phyloP scores from a whole-genome alignment of 2,888 invertebrate genomes.

The Trichogramma dendrolimi region DNA sequence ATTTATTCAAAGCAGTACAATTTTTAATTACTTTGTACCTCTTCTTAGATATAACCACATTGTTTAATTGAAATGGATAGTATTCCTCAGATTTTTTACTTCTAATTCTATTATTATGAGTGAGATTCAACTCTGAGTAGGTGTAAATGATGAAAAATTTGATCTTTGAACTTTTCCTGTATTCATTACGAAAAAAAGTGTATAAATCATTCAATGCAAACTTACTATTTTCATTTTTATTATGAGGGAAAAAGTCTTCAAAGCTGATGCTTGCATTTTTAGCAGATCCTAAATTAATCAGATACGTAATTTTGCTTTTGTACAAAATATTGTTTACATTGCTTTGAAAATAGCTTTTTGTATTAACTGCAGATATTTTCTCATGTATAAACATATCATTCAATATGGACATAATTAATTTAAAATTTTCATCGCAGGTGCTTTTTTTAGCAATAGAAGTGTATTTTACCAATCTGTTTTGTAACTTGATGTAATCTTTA shows the following conservation, averaged over 20 bases:
- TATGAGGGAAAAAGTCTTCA: conserved; percentile 29
- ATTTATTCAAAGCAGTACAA: conserved; percentile 6
- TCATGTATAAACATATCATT: conserved; percentile 8
- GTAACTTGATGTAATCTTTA: conserved; percentile 32
- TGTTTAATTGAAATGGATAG: conserved; percentile 10
- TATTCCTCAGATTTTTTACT: neutral
- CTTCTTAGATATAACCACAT: conserved; percentile 13
- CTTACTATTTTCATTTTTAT: neutral
- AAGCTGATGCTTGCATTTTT: conserved; percentile 27
- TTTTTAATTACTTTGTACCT: conserved; percentile 17
- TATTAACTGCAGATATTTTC: conserved; percentile 6
- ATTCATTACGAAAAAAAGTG: conserved; percentile 4
- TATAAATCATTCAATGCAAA: conserved; percentile 17
- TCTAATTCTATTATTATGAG: conserved; percentile 6
- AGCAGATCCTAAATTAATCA: conserved; percentile 1
- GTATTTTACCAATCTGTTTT: conserved; percentile 29
- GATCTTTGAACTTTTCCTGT: neutral
- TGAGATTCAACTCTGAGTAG: conserved; percentile 7
- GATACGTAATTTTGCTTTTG: conserved; percentile 27
- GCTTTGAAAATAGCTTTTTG: neutral
- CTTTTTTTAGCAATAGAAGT: conserved; percentile 25
- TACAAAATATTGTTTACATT: conserved; percentile 8
- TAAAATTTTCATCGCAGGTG: neutral
- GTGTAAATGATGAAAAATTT: conserved; percentile 20
- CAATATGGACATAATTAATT: conserved; percentile 1